phyloP scores from a whole-genome alignment of 2,888 invertebrate species.

The Acholoe squamosa region DNA sequence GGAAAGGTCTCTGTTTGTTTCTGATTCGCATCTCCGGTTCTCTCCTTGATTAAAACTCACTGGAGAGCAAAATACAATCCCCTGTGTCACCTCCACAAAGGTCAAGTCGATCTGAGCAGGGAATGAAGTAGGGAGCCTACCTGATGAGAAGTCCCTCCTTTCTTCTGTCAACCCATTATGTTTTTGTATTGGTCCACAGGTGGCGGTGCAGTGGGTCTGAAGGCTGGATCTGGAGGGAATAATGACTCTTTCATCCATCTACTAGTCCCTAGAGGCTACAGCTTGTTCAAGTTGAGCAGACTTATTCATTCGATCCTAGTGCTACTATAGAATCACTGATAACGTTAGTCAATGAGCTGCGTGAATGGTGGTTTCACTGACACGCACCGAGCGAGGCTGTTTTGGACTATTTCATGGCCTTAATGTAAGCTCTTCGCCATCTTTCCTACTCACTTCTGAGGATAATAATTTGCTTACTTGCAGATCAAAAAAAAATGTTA shows the following conservation, averaged over 20 bases:
- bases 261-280: not conserved
- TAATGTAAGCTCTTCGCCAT: too few species aligned
- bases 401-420: too few species aligned
- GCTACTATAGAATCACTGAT: too few species aligned
- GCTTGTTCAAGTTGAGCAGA: not conserved
- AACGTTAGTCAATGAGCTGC: too few species aligned
- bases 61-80: slow-evolving; percentile 43
- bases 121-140: slow-evolving; percentile 24
- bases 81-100: not conserved
- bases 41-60: slow-evolving; percentile 42
- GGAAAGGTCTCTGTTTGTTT: not conserved
- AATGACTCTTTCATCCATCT: slow-evolving; percentile 22
- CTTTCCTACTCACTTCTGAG: too few species aligned
- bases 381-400: too few species aligned
- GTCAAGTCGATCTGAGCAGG: slow-evolving; percentile 1
- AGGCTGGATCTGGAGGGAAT: not conserved
- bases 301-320: too few species aligned
- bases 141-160: slow-evolving; percentile 37
- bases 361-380: too few species aligned
- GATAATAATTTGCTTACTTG: too few species aligned
- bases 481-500: too few species aligned
- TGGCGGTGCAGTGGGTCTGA: not conserved
- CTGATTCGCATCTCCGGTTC: not conserved
- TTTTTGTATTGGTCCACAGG: not conserved
- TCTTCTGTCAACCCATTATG: slow-evolving; percentile 30